Percentiles rank a stretch among this genome's conserved stretches.
Conservation (phyloP, 64 coral and sea anemone species). For the Acropora yongei region DNA sequence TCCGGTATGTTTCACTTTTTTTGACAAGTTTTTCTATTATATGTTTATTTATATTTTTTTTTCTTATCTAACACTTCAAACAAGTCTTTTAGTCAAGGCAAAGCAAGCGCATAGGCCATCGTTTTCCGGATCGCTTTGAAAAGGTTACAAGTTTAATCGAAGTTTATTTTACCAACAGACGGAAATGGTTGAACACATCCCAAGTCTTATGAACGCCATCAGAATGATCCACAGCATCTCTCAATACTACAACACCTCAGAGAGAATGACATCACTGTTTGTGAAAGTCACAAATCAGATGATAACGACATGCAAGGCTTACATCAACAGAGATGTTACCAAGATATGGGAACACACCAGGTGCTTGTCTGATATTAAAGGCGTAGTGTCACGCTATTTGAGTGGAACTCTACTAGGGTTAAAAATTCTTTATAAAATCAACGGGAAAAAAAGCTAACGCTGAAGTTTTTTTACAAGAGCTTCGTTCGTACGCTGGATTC, state of each 20-base stretch:
- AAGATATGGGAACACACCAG: conserved; percentile 96
- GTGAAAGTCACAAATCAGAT: conserved; percentile 99
- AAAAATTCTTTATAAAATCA: no score
- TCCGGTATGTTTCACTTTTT: conserved; percentile 66
- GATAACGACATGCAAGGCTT: conserved; percentile 98
- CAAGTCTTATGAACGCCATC: conserved; percentile 96
- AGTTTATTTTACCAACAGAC: conserved; percentile 40
- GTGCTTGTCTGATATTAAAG: conserved; percentile 4
- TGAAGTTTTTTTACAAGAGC: no score
- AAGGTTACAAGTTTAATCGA: neutral
- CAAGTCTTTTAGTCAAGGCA: no score
- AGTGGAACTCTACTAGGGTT: no score
- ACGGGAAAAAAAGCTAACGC: no score
- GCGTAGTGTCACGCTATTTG: neutral
- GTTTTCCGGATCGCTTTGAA: neutral
- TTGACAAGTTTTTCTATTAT: no score
- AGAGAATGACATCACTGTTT: conserved; percentile 97
- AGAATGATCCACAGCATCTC: conserved; percentile 98
- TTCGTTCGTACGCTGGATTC: no score
- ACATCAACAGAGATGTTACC: conserved; percentile 84
- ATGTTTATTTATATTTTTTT: no score
- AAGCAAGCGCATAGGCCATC: no score
- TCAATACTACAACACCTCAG: conserved; percentile 98
- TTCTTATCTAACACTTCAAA: no score
- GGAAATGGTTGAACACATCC: conserved; percentile 93